Evolutionary conservation across 2,888 invertebrate genomes (phyloP).

Genomic region (Cacoxenus indagator): DNA sequence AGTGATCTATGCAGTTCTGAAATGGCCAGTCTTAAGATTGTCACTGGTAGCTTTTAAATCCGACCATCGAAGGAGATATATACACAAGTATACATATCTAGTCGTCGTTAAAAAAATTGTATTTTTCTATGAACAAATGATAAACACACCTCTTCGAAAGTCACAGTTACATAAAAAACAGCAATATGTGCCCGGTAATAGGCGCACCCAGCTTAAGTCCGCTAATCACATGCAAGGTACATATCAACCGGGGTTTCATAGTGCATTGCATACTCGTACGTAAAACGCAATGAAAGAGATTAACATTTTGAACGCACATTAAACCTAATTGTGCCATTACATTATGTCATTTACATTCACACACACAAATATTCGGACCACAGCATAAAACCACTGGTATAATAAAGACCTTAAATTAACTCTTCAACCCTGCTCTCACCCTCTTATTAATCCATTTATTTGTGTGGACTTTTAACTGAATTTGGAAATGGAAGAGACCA

Average conservation of each 20-base stretch:
- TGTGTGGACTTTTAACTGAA: slow-evolving; percentile 4
- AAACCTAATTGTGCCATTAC: slow-evolving; percentile 1
- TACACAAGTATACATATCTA: too few relatives aligned
- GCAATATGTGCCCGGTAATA: too few relatives aligned
- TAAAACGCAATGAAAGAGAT: slow-evolving; percentile 3
- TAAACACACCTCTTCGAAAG: too few relatives aligned
- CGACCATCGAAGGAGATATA: too few relatives aligned
- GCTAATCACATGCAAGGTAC: neutral
- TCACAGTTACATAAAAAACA: too few relatives aligned
- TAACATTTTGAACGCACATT: neutral
- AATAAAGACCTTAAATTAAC: neutral
- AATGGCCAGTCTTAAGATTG: too few relatives aligned
- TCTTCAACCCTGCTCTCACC: neutral
- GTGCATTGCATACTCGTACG: neutral
- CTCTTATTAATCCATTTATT: neutral
- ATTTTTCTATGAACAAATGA: too few relatives aligned
- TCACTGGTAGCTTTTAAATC: too few relatives aligned
- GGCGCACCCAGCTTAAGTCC: too few relatives aligned
- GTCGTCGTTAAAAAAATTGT: too few relatives aligned
- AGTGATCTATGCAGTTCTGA: too few relatives aligned
- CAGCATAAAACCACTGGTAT: neutral
- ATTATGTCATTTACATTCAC: neutral
- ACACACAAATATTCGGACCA: neutral
- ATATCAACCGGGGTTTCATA: neutral
- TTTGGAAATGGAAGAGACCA: neutral